A percentile compares a stretch with the other conserved stretches of the same genome.
These are phyloP conservation scores for Oscheius sp. DNA, from an alignment of 1,140 invertebrate species.

Conservation along the genomic window DNA sequence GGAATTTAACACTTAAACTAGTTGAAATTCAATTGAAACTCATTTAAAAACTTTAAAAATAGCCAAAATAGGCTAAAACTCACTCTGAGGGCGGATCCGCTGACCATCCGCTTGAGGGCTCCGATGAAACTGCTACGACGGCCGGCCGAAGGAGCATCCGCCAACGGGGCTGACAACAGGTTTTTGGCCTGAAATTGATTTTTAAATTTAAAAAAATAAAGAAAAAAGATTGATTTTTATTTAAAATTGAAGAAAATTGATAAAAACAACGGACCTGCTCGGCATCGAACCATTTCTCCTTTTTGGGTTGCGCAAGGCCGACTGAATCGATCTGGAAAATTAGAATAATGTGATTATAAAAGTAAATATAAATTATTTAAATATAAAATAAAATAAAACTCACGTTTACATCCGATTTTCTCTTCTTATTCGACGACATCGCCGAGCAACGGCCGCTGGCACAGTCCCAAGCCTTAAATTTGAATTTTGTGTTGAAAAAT, in stretches of 20 bases:
- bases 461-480: too few relatives aligned
- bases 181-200: neutral
- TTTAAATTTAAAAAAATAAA: neutral
- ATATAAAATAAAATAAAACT: neutral
- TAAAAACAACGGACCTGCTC: neutral
- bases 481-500: too few relatives aligned
- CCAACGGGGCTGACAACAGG: neutral
- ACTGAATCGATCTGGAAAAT: neutral
- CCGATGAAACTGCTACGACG: neutral
- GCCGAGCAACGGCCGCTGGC: too few relatives aligned
- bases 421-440: neutral
- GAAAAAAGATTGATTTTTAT: too few relatives aligned
- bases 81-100: neutral
- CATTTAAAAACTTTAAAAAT: too few relatives aligned
- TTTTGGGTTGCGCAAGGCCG: neutral
- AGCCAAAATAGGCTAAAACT: too few relatives aligned
- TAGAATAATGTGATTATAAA: too few relatives aligned
- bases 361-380: neutral
- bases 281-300: neutral
- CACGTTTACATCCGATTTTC: neutral
- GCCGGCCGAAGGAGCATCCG: neutral
- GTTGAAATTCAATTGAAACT: too few relatives aligned
- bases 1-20: too few relatives aligned
- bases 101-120: neutral
- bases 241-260: neutral